Evolutionary conservation across 1,140 invertebrate genomes (phyloP).

Genomic region (Platyscapa corneri): DNA sequence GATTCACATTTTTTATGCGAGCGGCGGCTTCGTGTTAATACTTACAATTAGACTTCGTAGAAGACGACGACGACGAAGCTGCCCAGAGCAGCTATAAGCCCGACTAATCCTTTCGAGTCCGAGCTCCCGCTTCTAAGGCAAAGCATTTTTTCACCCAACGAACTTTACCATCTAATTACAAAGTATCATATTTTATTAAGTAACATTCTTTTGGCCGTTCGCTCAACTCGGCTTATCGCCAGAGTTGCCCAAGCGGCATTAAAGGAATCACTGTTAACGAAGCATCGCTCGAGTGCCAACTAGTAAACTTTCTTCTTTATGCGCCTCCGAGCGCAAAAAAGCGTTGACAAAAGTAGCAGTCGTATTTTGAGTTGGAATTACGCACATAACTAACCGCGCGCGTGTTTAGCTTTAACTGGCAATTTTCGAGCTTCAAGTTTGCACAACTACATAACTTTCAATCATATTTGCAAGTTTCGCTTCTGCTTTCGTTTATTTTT

Average conservation of each 20-base stretch:
- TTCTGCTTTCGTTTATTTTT: too few relatives aligned
- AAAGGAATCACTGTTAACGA: slow-evolving; percentile 42
- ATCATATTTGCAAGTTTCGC: background rate
- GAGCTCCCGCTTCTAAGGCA: background rate
- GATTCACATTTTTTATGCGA: slow-evolving; percentile 20
- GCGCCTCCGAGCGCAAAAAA: background rate
- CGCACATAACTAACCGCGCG: slow-evolving; percentile 24
- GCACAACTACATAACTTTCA: background rate
- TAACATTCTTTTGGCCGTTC: background rate
- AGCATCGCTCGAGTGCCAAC: slow-evolving; percentile 35
- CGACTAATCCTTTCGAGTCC: background rate
- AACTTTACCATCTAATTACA: background rate
- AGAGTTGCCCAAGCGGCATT: background rate
- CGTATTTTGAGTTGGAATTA: slow-evolving; percentile 36
- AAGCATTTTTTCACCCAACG: background rate
- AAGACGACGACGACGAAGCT: background rate
- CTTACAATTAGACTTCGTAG: slow-evolving; percentile 27
- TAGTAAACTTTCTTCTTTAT: slow-evolving; percentile 46
- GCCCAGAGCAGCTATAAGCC: background rate
- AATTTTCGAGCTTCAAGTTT: slow-evolving; percentile 6
- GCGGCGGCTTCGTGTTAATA: background rate
- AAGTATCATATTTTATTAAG: background rate
- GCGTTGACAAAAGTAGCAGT: slow-evolving; percentile 33
- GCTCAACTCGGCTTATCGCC: background rate
- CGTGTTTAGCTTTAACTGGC: background rate